Conservation (phyloP, 2,113 vertebrate genomes). For the Hydropotes inermis region DNA sequence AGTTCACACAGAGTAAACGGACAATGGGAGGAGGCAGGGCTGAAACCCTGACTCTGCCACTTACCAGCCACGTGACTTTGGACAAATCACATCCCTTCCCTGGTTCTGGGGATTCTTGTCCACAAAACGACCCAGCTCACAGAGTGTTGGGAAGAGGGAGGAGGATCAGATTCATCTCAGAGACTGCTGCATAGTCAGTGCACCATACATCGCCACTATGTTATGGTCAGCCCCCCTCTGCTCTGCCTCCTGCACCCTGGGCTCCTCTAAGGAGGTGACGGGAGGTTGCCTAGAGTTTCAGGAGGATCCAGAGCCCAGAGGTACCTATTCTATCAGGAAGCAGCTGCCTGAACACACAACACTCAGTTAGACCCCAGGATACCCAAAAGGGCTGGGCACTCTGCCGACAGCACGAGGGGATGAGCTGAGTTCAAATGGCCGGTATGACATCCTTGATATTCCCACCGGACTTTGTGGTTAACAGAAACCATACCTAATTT, state of each 20-base stretch:
- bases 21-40: neutral
- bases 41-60: neutral
- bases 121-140: neutral
- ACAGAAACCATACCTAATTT: neutral
- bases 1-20: neutral
- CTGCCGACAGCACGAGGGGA: neutral
- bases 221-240: neutral
- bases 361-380: neutral
- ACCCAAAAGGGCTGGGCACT: neutral
- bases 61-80: neutral
- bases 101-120: neutral
- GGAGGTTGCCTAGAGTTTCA: neutral
- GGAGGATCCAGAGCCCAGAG: neutral
- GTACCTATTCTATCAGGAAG: neutral
- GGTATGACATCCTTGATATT: neutral
- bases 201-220: accelerated
- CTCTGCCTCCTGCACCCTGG: neutral
- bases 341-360: neutral
- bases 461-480: neutral
- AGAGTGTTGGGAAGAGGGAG: neutral
- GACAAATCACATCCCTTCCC: neutral
- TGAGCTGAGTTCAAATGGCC: neutral
- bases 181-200: accelerated
- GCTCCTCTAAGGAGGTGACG: neutral
- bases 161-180: neutral